Evolutionary conservation across 2,888 invertebrate species (phyloP).

Genomic region (Trissolcus japonicus): DNA sequence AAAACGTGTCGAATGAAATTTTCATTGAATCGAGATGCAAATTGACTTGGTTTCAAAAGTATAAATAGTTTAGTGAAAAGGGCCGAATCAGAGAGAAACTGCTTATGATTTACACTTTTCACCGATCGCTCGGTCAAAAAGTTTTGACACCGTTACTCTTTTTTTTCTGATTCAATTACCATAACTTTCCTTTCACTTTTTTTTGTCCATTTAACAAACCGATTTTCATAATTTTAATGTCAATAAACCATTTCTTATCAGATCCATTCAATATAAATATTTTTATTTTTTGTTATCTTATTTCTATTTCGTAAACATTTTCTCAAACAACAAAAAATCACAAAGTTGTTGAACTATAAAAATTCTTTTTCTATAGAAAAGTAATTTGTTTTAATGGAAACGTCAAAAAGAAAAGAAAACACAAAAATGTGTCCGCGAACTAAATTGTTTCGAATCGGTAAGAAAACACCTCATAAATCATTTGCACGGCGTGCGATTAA

Average conservation of each 20-base stretch:
- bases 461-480: background rate
- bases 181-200: conserved; percentile 10
- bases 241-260: background rate
- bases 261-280: no score
- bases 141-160: conserved; percentile 23
- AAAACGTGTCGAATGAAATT: no score
- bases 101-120: conserved; percentile 4
- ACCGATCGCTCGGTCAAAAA: background rate
- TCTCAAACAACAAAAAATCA: no score
- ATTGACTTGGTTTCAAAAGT: background rate
- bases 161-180: conserved; percentile 8
- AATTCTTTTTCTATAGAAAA: no score
- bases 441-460: background rate
- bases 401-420: background rate
- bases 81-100: background rate
- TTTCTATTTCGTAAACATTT: background rate
- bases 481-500: conserved; percentile 1
- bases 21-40: background rate
- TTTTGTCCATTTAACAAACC: background rate
- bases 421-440: background rate
- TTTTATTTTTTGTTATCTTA: background rate
- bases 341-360: no score
- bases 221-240: background rate
- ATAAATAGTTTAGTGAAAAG: background rate
- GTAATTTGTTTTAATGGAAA: no score